These are phyloP conservation scores for Sinopyrophorus schimmeli DNA, from an alignment of 2,888 invertebrate species.

Conservation along the genomic window DNA sequence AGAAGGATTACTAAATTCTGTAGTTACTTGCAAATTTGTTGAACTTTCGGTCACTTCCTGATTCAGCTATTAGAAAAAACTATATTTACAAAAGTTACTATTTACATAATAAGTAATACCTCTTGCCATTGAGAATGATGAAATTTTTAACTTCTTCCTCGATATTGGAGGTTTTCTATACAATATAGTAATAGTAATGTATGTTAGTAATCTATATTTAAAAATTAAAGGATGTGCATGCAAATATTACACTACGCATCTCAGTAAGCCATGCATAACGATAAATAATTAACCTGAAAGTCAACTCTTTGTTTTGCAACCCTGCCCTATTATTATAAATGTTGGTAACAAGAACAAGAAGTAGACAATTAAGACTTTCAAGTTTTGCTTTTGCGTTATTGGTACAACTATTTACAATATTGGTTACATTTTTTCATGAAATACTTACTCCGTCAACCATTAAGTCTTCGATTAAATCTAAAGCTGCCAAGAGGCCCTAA, in stretches of 20 bases:
- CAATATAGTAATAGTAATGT: slow-evolving; percentile 10
- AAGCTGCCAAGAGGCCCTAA: slow-evolving; percentile 20
- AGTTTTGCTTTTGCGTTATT: slow-evolving; percentile 11
- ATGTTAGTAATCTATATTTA: slow-evolving; percentile 8
- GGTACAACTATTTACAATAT: slow-evolving; percentile 5
- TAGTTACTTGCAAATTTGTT: slow-evolving; percentile 8
- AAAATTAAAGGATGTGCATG: slow-evolving; percentile 2
- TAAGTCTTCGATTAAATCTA: slow-evolving; percentile 20
- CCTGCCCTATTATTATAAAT: slow-evolving; percentile 3
- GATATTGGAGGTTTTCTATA: slow-evolving; percentile 1
- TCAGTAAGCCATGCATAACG: slow-evolving; percentile 9
- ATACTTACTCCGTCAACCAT: slow-evolving; percentile 16
- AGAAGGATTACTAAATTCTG: background rate
- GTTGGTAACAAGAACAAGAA: slow-evolving; percentile 2
- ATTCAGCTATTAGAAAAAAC: too few species aligned
- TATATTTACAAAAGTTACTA: too few species aligned
- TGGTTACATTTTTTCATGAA: background rate
- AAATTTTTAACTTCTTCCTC: slow-evolving; percentile 7
- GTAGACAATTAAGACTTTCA: slow-evolving; percentile 13
- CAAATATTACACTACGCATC: slow-evolving; percentile 12
- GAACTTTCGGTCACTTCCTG: slow-evolving; percentile 11
- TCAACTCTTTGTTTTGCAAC: slow-evolving; percentile 6
- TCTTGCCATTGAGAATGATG: slow-evolving; percentile 13
- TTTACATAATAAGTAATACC: slow-evolving; percentile 10
- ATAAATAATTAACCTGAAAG: slow-evolving; percentile 11